phyloP scores from a whole-genome alignment of 2,113 vertebrate species.

The Lathamus discolor region DNA sequence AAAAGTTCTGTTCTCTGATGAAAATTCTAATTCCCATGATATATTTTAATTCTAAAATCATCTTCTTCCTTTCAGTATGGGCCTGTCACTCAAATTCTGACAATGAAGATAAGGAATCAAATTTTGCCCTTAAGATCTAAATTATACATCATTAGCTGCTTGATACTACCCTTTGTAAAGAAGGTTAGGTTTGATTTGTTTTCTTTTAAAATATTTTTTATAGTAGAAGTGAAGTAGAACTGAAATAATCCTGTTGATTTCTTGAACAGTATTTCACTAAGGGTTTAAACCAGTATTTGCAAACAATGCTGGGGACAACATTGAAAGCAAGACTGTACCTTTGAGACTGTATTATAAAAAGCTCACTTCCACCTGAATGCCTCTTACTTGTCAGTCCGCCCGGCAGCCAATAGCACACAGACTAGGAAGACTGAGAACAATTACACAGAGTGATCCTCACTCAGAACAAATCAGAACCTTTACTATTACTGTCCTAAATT shows the following conservation, averaged over 20 bases:
- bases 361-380: neutral
- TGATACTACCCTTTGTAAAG: neutral
- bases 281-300: neutral
- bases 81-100: neutral
- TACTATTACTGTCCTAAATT: neutral
- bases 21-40: neutral
- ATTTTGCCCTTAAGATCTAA: neutral
- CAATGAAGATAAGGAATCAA: neutral
- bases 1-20: neutral
- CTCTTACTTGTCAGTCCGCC: neutral
- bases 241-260: neutral
- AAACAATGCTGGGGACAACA: neutral
- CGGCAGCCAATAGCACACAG: neutral
- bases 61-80: neutral
- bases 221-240: neutral
- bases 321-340: neutral
- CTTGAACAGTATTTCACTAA: neutral
- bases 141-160: neutral
- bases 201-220: neutral
- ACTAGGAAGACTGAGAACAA: neutral
- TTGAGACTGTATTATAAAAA: neutral
- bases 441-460: neutral
- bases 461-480: neutral
- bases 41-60: neutral
- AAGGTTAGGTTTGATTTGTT: neutral